Conservation (phyloP, 2,113 vertebrate species). For the Burhinus bistriatus region DNA sequence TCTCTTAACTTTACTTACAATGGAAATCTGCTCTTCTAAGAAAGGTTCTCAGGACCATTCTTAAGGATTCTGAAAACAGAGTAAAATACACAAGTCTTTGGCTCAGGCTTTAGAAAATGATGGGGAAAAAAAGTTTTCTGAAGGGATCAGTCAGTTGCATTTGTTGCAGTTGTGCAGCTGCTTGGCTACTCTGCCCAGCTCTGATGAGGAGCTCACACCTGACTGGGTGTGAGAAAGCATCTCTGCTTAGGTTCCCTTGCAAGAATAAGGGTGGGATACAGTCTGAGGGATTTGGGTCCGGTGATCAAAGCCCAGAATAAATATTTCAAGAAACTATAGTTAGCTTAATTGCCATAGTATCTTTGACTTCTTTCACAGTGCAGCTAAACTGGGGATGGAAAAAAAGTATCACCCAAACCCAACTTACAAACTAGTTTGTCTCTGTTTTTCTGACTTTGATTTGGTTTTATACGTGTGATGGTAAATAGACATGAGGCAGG, state of each 20-base stretch:
- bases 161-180: neutral
- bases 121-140: neutral
- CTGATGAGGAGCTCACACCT: accelerated
- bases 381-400: neutral
- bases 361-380: neutral
- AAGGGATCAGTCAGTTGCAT: accelerated
- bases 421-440: neutral
- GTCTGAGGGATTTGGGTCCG: neutral
- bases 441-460: neutral
- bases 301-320: neutral
- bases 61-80: neutral
- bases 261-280: neutral
- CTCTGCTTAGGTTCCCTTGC: neutral
- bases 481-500: neutral
- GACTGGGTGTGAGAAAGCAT: neutral
- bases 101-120: neutral
- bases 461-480: neutral
- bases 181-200: neutral
- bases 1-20: neutral
- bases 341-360: neutral
- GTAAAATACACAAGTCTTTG: neutral
- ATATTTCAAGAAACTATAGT: neutral
- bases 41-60: neutral
- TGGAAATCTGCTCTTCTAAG: neutral
- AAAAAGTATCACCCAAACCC: accelerated